Evolutionary conservation across 2,797 vertebrate species (phyloP), one percentile per base, ranked within the genome.

Genomic region (Garrulus glandarius): DNA sequence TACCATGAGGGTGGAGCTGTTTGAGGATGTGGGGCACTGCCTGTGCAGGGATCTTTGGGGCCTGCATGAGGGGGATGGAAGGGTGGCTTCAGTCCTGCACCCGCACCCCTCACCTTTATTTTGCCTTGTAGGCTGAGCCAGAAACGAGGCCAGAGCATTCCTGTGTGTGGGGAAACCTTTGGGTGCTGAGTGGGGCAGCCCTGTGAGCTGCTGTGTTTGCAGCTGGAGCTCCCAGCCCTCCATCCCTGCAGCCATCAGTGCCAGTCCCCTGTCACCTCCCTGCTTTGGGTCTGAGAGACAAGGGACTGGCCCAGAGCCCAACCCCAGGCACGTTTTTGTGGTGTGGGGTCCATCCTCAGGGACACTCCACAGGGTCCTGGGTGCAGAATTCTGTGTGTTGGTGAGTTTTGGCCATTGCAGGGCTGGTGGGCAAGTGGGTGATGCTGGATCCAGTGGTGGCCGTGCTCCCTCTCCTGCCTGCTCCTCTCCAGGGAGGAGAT

Each of bases 391-490:
- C 27, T 22, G 6, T 23, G 75, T 20, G 32, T 49, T 39, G 50
- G n/a, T 21, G 84, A 64, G 30, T 9, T 86, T 32, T 43, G 67
- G 20, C 30, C 17, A 3, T 11, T 20, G 57, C 46, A 15, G 39
- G 26, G n/a, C 53, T 17, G 49, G 43, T 34, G 57, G 69, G 55
- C 0, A 0, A 78, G 74, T 0, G 1, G 36, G 22, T 53, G 57
- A 56, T 22, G 41, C 20, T 21, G 52, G 67, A 29, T 32, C 67
- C 2, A 1, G 30, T 1, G 3, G 18, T 20, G 59, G 30, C 23
- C 0, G 0, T 47, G 60, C 37, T 69, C 21, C 15, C 0, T 61
- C 46, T 55, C 34, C 68, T 70, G 19, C 53, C 32, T 26, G 21
- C 23, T 44, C 11, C 77, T 64, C 43, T 79, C 56, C 16, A 4